A percentile compares a stretch with the other conserved stretches of the same genome.
Conservation (phyloP, 2,797 vertebrate species). For the Silurus lanzhouensis region DNA sequence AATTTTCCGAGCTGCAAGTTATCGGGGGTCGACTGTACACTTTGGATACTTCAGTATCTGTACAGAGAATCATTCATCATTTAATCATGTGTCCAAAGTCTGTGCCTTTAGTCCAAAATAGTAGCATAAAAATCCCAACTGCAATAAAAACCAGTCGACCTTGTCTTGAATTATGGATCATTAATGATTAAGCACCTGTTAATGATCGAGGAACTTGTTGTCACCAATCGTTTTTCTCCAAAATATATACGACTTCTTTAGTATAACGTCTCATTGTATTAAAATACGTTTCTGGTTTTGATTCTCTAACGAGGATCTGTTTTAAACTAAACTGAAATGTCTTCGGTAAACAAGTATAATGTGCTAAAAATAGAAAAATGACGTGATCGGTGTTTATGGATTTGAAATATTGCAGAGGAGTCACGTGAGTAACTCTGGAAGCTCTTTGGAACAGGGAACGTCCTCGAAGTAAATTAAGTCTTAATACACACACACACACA, state of each 20-base stretch:
- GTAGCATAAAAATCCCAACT: not conserved
- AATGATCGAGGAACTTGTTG: no score
- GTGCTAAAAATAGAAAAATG: not conserved
- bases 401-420: not conserved
- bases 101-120: not conserved
- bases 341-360: not conserved
- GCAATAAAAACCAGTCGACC: not conserved
- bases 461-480: not conserved
- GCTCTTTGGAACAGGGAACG: not conserved
- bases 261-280: not conserved
- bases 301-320: no score
- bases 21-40: no score
- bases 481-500: conserved; percentile 3
- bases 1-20: no score
- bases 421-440: not conserved
- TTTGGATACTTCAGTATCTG: no score
- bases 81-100: not conserved
- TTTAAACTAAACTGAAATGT: not conserved
- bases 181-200: not conserved
- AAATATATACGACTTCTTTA: no score
- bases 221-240: not conserved
- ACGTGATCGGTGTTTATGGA: not conserved
- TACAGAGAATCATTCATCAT: no score
- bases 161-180: not conserved
- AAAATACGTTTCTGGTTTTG: not conserved